Evolutionary conservation across 2,888 invertebrate species (phyloP), one percentile per base, ranked within the genome.

Genomic region (Drosophila sordidapex): DNA sequence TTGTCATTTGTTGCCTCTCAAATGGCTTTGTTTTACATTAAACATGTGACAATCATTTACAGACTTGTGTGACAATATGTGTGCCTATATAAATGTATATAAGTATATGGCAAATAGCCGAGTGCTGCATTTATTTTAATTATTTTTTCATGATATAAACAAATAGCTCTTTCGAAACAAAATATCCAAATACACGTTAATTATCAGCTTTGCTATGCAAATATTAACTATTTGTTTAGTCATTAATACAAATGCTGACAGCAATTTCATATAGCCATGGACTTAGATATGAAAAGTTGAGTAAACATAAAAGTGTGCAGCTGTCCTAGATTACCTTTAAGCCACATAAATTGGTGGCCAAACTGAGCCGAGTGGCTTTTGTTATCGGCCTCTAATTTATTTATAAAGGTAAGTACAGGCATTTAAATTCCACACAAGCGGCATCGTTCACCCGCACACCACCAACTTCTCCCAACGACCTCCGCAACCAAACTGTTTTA

Each of bases 371-470:
- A 29, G 57, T 54, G 58, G 51, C 64, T 63, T 70, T 86, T 66
- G 51, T 25, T 70, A 69, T 56, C 75, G 86, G 66, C 88, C 87
- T 88, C 74, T 81, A 81, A 72, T 65, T 82, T 88, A 87, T 87
- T 87, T 82, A 88, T 88, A 75, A 86, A 87, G 84, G 77, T 74
- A 73, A 86, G 62, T 61, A 74, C 70, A 73, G 72, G 83, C 76
- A 88, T 86, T 87, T 77, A 81, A 78, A 88, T 87, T 87, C 88
- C 67, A 60, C 53, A 33, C 57, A 27, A 61, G 59, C 77, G 67
- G 49, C 74, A 49, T 18, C 53, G 3, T 38, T 56, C 57, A 10
- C 38, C 46, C 38, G 51, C 57, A 13, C 54, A 13, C 27, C 56
- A 2, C 8, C 25, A 35, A 49, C 15, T 25, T n/a, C 18, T 1